These are phyloP conservation scores for Cloeon dipterum DNA, from an alignment of 2,888 invertebrate species.

Conservation along the genomic window DNA sequence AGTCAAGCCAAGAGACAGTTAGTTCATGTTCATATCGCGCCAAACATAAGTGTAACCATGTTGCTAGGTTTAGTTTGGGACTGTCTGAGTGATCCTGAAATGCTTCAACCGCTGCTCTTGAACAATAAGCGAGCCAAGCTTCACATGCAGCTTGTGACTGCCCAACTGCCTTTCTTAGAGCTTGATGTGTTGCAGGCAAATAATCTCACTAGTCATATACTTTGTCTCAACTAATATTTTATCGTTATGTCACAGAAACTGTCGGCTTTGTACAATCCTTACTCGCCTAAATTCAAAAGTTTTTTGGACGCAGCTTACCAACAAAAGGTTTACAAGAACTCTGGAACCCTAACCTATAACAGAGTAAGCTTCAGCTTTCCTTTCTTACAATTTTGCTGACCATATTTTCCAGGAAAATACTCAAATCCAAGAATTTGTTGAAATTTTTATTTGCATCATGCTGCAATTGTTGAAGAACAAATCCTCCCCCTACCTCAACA, in stretches of 20 bases:
- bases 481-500: neutral
- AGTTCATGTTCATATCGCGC: neutral
- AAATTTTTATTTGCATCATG: conserved; percentile 8
- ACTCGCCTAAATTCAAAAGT: conserved; percentile 23
- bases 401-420: no score
- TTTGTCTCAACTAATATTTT: conserved; percentile 5
- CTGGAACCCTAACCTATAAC: no score
- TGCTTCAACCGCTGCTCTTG: conserved; percentile 15
- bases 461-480: conserved; percentile 2
- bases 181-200: conserved; percentile 7
- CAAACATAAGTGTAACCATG: neutral
- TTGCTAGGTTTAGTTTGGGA: conserved; percentile 12
- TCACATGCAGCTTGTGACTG: conserved; percentile 13
- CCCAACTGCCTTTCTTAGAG: conserved; percentile 13
- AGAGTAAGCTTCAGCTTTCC: no score
- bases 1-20: conserved; percentile 11
- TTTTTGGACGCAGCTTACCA: no score
- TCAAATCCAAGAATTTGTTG: conserved; percentile 7
- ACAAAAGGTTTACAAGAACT: no score
- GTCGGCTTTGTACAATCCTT: conserved; percentile 33
- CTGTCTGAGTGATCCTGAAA: conserved; percentile 14
- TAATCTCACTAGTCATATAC: conserved; percentile 9
- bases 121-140: conserved; percentile 14
- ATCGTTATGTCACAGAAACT: conserved; percentile 19
- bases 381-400: no score